A percentile compares a stretch with the other conserved stretches of the same genome.
Conservation (phyloP, 64 coral and sea anemone species). For the Stichodactyla mertensii region DNA sequence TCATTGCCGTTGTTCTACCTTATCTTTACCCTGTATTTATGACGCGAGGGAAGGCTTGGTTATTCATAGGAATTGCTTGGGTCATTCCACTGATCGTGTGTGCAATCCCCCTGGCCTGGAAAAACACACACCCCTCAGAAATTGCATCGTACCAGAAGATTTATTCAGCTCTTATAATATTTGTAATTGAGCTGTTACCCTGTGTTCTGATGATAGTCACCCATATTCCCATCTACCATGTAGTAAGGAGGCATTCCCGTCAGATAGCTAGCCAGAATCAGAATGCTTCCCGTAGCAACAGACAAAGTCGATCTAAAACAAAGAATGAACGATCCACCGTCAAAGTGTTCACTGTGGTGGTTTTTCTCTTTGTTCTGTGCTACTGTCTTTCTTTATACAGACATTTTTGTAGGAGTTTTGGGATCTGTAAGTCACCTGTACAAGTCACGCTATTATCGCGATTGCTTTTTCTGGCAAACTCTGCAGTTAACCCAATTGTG, state of each 20-base stretch:
- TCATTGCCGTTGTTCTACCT: slow-evolving; percentile 33
- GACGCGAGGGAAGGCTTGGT: slow-evolving; percentile 1
- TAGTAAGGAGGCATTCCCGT: background rate
- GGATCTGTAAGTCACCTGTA: background rate
- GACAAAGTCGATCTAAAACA: background rate
- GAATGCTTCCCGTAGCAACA: background rate
- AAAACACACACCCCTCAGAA: background rate
- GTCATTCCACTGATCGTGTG: background rate
- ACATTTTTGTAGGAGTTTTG: background rate
- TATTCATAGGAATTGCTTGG: slow-evolving; percentile 36
- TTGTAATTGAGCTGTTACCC: background rate
- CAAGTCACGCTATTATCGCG: slow-evolving; percentile 15
- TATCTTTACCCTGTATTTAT: slow-evolving; percentile 25
- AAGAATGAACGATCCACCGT: slow-evolving; percentile 6
- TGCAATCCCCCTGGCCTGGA: background rate
- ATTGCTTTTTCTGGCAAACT: slow-evolving; percentile 30
- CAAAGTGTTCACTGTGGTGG: background rate
- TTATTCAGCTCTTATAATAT: background rate
- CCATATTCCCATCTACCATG: background rate
- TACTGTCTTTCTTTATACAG: background rate
- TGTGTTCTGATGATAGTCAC: slow-evolving; percentile 10
- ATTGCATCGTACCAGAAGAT: background rate
- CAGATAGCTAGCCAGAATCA: slow-evolving; percentile 10
- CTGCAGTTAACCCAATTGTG: slow-evolving; percentile 27
- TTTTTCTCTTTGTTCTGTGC: slow-evolving; percentile 3